A percentile compares a stretch with the other conserved stretches of the same genome.
phyloP scores from a whole-genome alignment of 2,113 vertebrate species.

The Brachypteracias leptosomus region DNA sequence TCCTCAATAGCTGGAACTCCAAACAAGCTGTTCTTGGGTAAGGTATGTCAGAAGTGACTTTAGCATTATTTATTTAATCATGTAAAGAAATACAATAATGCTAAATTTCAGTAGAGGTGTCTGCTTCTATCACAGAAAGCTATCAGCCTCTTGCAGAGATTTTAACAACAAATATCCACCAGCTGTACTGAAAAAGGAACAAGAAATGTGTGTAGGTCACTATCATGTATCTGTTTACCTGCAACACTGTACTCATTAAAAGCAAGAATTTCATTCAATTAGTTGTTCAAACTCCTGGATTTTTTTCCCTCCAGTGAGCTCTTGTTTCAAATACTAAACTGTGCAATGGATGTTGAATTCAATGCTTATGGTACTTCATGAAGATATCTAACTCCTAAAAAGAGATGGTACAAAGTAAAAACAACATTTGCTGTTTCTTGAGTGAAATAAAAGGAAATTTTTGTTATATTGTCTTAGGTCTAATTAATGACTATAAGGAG shows the following conservation, averaged over 20 bases:
- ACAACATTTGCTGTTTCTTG: background rate
- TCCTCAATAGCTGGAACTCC: background rate
- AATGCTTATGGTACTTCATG: background rate
- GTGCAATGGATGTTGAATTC: background rate
- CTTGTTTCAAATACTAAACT: background rate
- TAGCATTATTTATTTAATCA: background rate
- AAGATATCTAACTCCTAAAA: background rate
- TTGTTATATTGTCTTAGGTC: background rate
- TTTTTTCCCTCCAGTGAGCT: background rate
- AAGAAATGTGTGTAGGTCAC: background rate
- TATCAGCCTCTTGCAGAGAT: background rate
- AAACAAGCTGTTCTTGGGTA: background rate
- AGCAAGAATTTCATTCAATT: background rate
- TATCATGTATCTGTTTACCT: background rate
- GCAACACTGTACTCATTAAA: background rate
- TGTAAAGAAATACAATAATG: slow-evolving; percentile 72
- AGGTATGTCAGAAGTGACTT: background rate
- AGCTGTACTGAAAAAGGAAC: background rate
- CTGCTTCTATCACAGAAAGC: background rate
- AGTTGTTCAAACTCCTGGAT: rapidly evolving
- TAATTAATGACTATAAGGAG: background rate
- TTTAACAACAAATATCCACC: too few relatives aligned
- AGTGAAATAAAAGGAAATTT: background rate
- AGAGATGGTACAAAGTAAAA: background rate
- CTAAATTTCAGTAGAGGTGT: background rate